phyloP scores from a whole-genome alignment of 2,888 invertebrate species.

The Amphimallon solstitiale region DNA sequence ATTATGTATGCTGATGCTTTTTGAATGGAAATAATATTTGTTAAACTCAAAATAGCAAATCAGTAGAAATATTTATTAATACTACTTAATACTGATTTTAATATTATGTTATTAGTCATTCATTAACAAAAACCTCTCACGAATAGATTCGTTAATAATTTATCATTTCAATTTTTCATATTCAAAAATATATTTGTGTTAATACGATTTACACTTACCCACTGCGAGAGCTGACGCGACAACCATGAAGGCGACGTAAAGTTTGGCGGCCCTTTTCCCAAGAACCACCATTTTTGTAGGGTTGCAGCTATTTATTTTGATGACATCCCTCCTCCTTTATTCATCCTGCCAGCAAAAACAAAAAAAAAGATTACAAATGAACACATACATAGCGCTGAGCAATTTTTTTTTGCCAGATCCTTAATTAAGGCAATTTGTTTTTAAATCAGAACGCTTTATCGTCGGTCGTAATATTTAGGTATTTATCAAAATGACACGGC shows the following conservation, averaged over 20 bases:
- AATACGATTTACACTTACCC: constrained; percentile 17
- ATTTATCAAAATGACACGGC: no score
- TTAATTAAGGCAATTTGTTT: no score
- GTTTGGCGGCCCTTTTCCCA: constrained; percentile 50
- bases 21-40: no score
- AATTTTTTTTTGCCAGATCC: not conserved
- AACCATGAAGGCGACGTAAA: constrained; percentile 51
- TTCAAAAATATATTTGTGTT: no score
- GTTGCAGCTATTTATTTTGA: constrained; percentile 47
- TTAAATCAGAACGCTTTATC: no score
- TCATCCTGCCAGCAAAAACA: constrained; percentile 50
- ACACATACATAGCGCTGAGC: not conserved
- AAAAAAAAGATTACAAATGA: constrained; percentile 12
- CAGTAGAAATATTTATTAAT: no score
- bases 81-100: no score
- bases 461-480: no score
- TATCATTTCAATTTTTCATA: no score
- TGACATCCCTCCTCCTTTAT: constrained; percentile 50
- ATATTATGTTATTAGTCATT: no score
- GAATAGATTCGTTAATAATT: not conserved
- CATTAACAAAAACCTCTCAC: not conserved
- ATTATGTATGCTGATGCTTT: no score
- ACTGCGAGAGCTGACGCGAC: constrained; percentile 37
- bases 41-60: no score
- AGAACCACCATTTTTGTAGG: constrained; percentile 51